Percentiles rank a stretch among this genome's conserved stretches.
Conservation (phyloP, 2,888 invertebrate genomes). For the Caenorhabditis wallacei region DNA sequence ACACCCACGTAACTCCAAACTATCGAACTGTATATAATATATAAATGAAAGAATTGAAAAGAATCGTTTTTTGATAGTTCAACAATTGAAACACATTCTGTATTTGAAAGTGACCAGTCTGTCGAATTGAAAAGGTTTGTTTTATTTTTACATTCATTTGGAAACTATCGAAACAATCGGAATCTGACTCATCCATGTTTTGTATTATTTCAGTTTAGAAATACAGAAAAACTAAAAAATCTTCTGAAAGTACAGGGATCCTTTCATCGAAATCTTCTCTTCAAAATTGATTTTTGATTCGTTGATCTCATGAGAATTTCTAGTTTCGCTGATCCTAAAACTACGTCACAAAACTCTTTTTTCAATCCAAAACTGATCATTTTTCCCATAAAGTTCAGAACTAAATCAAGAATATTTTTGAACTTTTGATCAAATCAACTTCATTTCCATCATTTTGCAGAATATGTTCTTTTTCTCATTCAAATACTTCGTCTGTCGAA, state of each 20-base stretch:
- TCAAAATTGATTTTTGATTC: too few species aligned
- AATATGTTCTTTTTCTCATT: too few species aligned
- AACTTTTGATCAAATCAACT: conserved; percentile 17
- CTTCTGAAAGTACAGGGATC: too few species aligned
- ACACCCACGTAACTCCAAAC: conserved; percentile 11
- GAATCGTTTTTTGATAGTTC: conserved; percentile 14
- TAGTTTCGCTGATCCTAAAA: not conserved
- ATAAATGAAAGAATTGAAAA: conserved; percentile 2
- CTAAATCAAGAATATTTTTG: not conserved
- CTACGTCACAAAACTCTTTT: not conserved
- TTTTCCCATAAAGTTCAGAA: not conserved
- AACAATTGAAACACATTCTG: not conserved
- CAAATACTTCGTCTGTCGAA: too few species aligned
- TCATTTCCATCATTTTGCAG: not conserved
- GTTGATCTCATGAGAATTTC: not conserved
- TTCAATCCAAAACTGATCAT: not conserved
- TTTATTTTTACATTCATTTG: not conserved
- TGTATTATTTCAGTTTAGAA: too few species aligned
- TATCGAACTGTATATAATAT: not conserved
- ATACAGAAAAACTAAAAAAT: too few species aligned
- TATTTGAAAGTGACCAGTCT: not conserved
- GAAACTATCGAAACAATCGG: not conserved
- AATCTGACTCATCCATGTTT: too few species aligned
- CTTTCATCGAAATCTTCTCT: too few species aligned
- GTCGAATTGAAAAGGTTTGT: conserved; percentile 1